A percentile compares a stretch with the other conserved stretches of the same genome.
Evolutionary conservation across 2,888 invertebrate species (phyloP).

Genomic region (Eupithecia exiguata): DNA sequence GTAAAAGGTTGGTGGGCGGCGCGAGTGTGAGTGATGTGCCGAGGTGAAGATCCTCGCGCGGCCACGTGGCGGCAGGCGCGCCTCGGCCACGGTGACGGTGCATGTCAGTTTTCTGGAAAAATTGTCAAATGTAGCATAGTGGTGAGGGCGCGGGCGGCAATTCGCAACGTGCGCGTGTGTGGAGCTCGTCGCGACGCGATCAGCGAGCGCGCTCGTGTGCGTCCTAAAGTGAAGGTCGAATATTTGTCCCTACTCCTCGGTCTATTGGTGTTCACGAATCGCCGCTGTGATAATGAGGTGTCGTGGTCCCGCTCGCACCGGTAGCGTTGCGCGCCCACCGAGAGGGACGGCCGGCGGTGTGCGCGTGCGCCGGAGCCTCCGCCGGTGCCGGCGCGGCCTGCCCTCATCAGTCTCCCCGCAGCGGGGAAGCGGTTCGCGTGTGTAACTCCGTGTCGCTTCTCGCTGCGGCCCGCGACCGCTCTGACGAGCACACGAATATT

Average conservation of each 20-base stretch:
- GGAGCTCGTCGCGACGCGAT: slow-evolving; percentile 67
- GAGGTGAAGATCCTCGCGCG: slow-evolving; percentile 50
- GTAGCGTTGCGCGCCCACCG: slow-evolving; percentile 50
- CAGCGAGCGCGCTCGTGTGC: slow-evolving; percentile 71
- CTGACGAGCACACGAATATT: slow-evolving; percentile 79
- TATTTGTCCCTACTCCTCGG: slow-evolving; percentile 82
- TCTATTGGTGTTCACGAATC: slow-evolving; percentile 83
- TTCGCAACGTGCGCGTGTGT: slow-evolving; percentile 71
- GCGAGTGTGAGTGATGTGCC: slow-evolving; percentile 36
- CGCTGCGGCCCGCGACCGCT: slow-evolving; percentile 65
- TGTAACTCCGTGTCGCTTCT: slow-evolving; percentile 71
- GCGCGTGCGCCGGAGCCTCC: slow-evolving; percentile 80
- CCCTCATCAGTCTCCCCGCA: slow-evolving; percentile 83
- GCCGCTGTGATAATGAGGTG: slow-evolving; percentile 79
- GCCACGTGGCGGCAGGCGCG: slow-evolving; percentile 69
- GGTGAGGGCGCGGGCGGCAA: slow-evolving; percentile 59
- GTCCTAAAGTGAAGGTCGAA: slow-evolving; percentile 83
- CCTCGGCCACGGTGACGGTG: slow-evolving; percentile 70
- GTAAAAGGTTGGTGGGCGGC: slow-evolving; percentile 38
- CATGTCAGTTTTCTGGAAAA: slow-evolving; percentile 83
- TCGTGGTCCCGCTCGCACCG: slow-evolving; percentile 73
- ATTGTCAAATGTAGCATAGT: slow-evolving; percentile 81
- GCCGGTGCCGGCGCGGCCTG: slow-evolving; percentile 80
- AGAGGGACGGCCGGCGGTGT: slow-evolving; percentile 73
- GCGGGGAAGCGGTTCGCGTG: slow-evolving; percentile 82